phyloP scores from a whole-genome alignment of 1,140 invertebrate species.

The Xylocopa sonorina region DNA sequence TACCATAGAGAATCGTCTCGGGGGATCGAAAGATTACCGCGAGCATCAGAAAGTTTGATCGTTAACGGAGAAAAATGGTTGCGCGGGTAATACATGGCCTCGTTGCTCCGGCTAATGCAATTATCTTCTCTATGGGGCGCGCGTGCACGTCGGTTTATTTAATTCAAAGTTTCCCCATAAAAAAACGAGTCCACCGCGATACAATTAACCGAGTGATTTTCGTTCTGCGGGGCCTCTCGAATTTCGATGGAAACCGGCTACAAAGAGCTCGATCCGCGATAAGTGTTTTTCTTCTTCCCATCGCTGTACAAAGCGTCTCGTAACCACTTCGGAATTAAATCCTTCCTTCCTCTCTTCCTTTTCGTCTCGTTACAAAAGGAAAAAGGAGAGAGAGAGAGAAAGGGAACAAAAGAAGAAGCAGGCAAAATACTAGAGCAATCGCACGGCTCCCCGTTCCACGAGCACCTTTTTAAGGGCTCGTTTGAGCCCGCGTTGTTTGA shows the following conservation, averaged over 20 bases:
- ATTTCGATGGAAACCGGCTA: background rate
- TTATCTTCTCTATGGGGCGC: background rate
- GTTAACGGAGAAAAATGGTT: constrained; percentile 11
- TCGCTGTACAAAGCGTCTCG: too few relatives aligned
- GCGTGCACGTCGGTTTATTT: background rate
- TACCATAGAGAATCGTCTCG: too few relatives aligned
- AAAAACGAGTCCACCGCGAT: background rate
- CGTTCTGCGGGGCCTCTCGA: background rate
- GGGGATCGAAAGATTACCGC: background rate
- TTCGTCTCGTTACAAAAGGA: too few relatives aligned
- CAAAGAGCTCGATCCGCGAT: background rate
- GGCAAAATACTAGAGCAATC: too few relatives aligned
- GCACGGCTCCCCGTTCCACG: too few relatives aligned
- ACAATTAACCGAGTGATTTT: background rate
- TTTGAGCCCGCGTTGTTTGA: background rate
- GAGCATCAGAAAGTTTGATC: constrained; percentile 2
- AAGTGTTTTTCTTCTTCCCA: background rate
- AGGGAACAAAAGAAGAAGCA: too few relatives aligned
- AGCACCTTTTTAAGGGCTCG: background rate
- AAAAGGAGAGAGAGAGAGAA: too few relatives aligned
- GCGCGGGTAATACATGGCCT: background rate
- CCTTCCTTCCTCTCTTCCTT: too few relatives aligned
- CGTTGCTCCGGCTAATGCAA: constrained; percentile 6
- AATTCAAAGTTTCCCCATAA: background rate
- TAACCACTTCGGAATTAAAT: background rate